phyloP scores from a whole-genome alignment of 2,888 invertebrate species.

The Perithous albicinctus region DNA sequence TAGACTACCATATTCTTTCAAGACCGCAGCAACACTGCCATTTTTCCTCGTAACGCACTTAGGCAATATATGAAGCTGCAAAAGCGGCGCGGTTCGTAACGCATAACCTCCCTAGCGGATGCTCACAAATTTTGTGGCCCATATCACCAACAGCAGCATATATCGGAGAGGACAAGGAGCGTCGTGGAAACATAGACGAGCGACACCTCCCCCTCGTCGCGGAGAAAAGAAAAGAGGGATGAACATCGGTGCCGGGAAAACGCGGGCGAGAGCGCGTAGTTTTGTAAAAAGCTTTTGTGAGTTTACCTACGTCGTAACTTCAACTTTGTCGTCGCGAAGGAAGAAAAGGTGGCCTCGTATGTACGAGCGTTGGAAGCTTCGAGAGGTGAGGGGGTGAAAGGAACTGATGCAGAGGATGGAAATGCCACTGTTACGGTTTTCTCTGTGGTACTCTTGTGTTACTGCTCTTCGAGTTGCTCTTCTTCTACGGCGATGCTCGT shows the following conservation, averaged over 20 bases:
- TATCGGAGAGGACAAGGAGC: background rate
- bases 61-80: too few relatives aligned
- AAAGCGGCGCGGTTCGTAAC: too few relatives aligned
- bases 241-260: background rate
- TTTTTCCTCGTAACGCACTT: too few relatives aligned
- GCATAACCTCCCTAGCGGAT: too few relatives aligned
- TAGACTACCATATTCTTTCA: too few relatives aligned
- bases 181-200: background rate
- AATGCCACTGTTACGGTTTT: slow-evolving; percentile 45
- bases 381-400: too few relatives aligned
- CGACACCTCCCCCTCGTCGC: background rate
- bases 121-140: background rate
- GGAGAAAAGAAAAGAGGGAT: slow-evolving; percentile 13
- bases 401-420: slow-evolving; percentile 33
- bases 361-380: slow-evolving; percentile 24
- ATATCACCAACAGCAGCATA: background rate
- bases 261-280: slow-evolving; percentile 69
- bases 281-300: slow-evolving; percentile 83
- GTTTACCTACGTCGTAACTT: slow-evolving; percentile 80
- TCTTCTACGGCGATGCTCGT: slow-evolving; percentile 9
- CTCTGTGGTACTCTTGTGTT: slow-evolving; percentile 47
- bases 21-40: too few relatives aligned
- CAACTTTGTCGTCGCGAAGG: slow-evolving; percentile 77
- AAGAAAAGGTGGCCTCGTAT: slow-evolving; percentile 53
- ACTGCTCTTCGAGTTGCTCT: slow-evolving; percentile 37